Evolutionary conservation across 2,113 vertebrate species (phyloP), one percentile per base, ranked within the genome.

Genomic region (Peromyscus californicus): DNA sequence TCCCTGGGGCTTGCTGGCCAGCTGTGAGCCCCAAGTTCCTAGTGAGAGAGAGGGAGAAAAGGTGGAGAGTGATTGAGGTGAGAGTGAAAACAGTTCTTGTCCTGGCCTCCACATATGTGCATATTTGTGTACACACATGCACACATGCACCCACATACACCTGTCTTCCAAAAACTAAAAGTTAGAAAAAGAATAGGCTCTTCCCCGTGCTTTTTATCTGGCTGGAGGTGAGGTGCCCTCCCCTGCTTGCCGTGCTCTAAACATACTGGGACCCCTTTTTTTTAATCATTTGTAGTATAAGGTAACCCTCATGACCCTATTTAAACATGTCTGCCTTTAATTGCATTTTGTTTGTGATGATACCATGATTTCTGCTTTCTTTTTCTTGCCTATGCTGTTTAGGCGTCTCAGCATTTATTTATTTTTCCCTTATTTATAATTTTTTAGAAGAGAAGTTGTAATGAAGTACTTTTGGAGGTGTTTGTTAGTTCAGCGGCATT

Each of bases 251-350:
- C 39, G 22, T 16, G 22, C 74, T 67, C 51, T 59, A 15, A 84
- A 39, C 0, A 26, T 33, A 33, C 11, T 11, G 4, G 9, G 0
- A 70, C 39, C 9, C 54, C 79, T 19, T 74, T 75, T 19, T 72
- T 48, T 29, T 67, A 3, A 29, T 72, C 12, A 54, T 82, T 42
- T 80, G 3, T 0, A 65, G 57, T 59, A 5, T 2, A 31, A 31
- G 83, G 3, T 48, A 54, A 26, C 8, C 3, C 15, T 89, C 0
- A 2, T 39, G 21, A 7, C 70, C 82, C 59, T 59, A 36, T 78
- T 91, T 74, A 59, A 48, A 3, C 21, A 9, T n/a, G 39, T 42
- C 76, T 84, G 80, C 54, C 63, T 36, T 79, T 2, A 65, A 84
- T 57, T 90, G 61, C n/a, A 24, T 89, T 74, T 67, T 93, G 36